Evolutionary conservation across 2,113 vertebrate genomes (phyloP).

Genomic region (Amblyopsis rosae): DNA sequence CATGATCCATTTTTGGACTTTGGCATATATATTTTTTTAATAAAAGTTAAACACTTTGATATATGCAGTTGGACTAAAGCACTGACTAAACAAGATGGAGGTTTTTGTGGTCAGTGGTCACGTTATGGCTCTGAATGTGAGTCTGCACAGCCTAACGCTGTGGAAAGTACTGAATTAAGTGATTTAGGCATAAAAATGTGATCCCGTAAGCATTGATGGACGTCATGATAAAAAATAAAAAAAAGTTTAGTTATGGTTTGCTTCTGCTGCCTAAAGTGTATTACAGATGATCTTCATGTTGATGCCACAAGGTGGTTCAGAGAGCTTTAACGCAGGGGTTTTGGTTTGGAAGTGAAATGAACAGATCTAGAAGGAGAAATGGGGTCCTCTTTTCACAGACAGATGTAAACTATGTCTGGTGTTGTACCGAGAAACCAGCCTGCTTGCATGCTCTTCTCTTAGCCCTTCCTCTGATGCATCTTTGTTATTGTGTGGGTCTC

Average conservation of each 20-base stretch:
- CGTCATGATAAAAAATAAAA: too few relatives aligned
- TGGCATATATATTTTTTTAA: too few relatives aligned
- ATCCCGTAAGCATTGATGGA: too few relatives aligned
- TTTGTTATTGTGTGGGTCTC: neutral
- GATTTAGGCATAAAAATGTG: too few relatives aligned
- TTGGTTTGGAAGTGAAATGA: conserved; percentile 33
- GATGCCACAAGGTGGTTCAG: conserved; percentile 61
- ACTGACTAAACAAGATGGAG: too few relatives aligned
- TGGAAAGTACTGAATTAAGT: too few relatives aligned
- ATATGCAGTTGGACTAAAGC: too few relatives aligned
- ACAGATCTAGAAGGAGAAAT: conserved; percentile 26
- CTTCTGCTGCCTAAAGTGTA: conserved; percentile 59
- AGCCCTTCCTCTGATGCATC: neutral
- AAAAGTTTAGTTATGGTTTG: neutral
- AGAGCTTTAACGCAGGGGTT: conserved; percentile 31
- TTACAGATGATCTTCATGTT: conserved; percentile 77
- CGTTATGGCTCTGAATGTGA: too few relatives aligned
- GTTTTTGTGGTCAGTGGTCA: too few relatives aligned
- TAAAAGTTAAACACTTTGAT: too few relatives aligned
- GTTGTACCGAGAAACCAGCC: conserved; percentile 97
- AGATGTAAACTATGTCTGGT: conserved; percentile 78
- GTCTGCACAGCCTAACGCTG: too few relatives aligned
- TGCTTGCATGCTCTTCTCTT: conserved; percentile 82
- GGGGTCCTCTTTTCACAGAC: conserved; percentile 16
- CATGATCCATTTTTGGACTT: too few relatives aligned